Conservation (phyloP, 2,888 invertebrate genomes). For the Gymnoscelis rufifasciata region DNA sequence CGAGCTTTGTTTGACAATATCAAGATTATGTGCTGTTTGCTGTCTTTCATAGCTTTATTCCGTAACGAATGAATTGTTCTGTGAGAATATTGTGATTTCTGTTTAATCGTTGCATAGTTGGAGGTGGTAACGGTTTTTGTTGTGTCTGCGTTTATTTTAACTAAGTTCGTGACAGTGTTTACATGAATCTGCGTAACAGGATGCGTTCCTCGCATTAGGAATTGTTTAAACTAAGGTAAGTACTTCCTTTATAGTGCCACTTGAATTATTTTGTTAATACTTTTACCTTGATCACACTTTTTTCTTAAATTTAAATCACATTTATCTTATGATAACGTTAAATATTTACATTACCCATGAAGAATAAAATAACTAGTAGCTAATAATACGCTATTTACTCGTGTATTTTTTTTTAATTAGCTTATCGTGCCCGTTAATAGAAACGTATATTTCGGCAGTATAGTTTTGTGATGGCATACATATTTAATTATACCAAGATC, state of each 20-base stretch:
- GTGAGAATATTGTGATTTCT: constrained; percentile 44
- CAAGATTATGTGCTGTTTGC: constrained; percentile 53
- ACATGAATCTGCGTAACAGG: constrained; percentile 43
- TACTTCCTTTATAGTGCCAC: neutral
- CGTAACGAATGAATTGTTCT: constrained; percentile 34
- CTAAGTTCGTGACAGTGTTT: constrained; percentile 62
- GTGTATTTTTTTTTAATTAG: neutral
- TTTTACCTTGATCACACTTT: no score
- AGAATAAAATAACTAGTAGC: no score
- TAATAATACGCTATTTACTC: no score
- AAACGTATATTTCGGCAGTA: constrained; percentile 18
- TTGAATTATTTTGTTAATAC: no score
- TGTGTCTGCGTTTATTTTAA: constrained; percentile 60
- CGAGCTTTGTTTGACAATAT: constrained; percentile 66
- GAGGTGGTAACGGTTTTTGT: constrained; percentile 54
- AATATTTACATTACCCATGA: no score
- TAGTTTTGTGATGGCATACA: constrained; percentile 60
- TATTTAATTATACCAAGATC: constrained; percentile 75
- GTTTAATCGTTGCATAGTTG: constrained; percentile 26
- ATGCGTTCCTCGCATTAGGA: constrained; percentile 59
- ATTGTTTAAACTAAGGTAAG: constrained; percentile 48
- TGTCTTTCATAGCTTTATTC: constrained; percentile 36
- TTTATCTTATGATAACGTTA: no score
- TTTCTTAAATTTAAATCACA: no score
- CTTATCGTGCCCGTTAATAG: neutral